These are phyloP conservation scores for Rhincodon typus DNA, from an alignment of 2,797 vertebrate species.

Conservation along the genomic window DNA sequence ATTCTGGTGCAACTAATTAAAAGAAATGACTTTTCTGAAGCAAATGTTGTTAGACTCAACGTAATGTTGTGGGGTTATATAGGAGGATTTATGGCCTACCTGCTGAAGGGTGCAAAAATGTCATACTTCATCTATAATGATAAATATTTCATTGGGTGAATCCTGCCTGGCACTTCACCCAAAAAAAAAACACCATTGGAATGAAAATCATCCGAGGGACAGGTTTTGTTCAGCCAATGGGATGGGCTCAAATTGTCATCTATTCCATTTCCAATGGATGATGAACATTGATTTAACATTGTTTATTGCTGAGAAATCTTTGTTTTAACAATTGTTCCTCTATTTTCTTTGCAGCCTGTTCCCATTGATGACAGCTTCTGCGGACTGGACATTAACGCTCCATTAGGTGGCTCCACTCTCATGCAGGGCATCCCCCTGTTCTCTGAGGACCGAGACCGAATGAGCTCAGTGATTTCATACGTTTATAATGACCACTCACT, in stretches of 20 bases:
- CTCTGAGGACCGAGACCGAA: constrained; percentile 82
- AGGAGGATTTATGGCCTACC: neutral
- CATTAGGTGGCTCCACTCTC: constrained; percentile 92
- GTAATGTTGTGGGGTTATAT: neutral
- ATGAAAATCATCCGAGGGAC: neutral
- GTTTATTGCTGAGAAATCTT: neutral
- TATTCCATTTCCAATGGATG: neutral
- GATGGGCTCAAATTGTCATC: neutral
- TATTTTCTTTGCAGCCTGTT: constrained; percentile 66
- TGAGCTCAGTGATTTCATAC: constrained; percentile 91
- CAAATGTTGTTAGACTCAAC: neutral
- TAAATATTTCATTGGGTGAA: neutral
- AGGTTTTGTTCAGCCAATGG: neutral
- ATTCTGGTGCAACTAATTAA: neutral
- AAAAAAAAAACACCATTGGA: neutral
- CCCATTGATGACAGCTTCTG: constrained; percentile 98
- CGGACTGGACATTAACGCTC: constrained; percentile 97
- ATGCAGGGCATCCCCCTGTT: constrained; percentile 84
- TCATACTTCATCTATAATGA: neutral
- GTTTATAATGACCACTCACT: constrained; percentile 98
- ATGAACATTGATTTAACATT: neutral
- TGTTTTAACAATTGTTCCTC: neutral
- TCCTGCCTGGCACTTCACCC: neutral
- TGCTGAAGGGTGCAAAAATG: neutral
- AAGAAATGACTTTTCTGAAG: neutral